Conservation (phyloP, 1,140 invertebrate species). For the Drosophila orena region DNA sequence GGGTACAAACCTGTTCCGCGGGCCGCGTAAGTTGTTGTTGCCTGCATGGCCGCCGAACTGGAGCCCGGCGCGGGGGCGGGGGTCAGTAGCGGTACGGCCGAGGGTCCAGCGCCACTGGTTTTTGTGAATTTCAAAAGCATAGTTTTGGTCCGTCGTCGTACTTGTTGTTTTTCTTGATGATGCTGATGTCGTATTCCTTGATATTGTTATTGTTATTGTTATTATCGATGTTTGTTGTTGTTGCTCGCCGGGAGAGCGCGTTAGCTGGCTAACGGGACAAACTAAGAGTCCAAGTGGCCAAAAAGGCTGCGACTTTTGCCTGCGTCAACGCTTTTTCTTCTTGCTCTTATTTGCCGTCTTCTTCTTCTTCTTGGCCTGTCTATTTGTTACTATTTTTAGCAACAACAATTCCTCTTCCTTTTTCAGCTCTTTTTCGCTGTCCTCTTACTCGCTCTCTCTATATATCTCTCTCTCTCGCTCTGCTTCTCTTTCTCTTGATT, state of each 20-base stretch:
- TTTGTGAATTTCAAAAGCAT: constrained; percentile 53
- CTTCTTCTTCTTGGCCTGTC: constrained; percentile 18
- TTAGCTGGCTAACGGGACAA: constrained; percentile 26
- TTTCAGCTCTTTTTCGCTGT: background rate
- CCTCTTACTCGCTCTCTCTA: constrained; percentile 11
- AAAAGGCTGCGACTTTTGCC: constrained; percentile 33
- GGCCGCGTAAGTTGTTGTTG: constrained; percentile 66
- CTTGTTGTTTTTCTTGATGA: constrained; percentile 6
- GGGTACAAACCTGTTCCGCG: constrained; percentile 76
- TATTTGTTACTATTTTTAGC: constrained; percentile 76
- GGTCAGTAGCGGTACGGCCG: constrained; percentile 21
- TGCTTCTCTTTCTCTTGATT: constrained; percentile 10
- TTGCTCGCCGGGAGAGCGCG: constrained; percentile 9
- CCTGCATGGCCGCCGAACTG: constrained; percentile 63
- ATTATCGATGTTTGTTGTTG: constrained; percentile 4
- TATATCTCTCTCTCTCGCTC: constrained; percentile 10
- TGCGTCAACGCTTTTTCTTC: constrained; percentile 34
- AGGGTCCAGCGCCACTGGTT: constrained; percentile 63
- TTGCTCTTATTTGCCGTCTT: constrained; percentile 4
- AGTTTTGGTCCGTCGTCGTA: constrained; percentile 27
- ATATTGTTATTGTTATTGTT: background rate
- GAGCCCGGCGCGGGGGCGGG: constrained; percentile 43
- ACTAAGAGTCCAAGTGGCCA: constrained; percentile 33
- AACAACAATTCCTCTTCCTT: constrained; percentile 49
- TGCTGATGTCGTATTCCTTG: too few relatives aligned